Percentiles rank a stretch among this genome's conserved stretches.
phyloP scores from a whole-genome alignment of 1,140 invertebrate genomes.

The Brachionus paranguensis region DNA sequence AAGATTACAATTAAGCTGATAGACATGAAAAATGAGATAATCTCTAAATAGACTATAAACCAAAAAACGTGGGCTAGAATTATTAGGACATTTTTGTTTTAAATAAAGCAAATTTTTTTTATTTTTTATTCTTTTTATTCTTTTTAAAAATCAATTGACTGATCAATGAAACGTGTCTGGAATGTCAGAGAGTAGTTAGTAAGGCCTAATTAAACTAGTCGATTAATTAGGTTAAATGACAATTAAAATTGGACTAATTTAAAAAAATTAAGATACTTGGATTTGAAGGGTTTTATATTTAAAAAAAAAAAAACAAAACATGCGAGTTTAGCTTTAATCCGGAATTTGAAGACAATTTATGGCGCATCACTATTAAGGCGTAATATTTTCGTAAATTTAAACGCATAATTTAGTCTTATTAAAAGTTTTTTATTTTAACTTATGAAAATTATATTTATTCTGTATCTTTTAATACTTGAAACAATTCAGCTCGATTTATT shows the following conservation, averaged over 20 bases:
- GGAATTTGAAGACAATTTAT: background rate
- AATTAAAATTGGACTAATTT: background rate
- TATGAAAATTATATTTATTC: background rate
- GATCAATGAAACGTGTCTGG: background rate
- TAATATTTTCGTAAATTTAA: background rate
- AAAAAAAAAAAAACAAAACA: background rate
- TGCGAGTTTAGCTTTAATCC: background rate
- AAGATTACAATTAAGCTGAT: background rate
- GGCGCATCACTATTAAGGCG: background rate
- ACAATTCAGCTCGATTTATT: background rate
- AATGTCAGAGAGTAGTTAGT: background rate
- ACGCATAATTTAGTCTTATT: background rate
- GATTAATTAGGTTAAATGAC: background rate
- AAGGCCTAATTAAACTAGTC: background rate
- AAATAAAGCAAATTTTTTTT: background rate
- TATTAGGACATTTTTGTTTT: background rate
- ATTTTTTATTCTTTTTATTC: too few species aligned
- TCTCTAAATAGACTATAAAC: background rate
- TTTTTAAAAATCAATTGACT: background rate
- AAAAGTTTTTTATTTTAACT: background rate
- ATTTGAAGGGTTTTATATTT: background rate
- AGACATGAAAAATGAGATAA: conserved; percentile 1
- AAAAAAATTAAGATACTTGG: background rate
- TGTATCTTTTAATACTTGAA: background rate
- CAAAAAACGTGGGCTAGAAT: background rate